These are phyloP conservation scores for Hydrolagus colliei DNA, from an alignment of 2,797 vertebrate species.

Conservation along the genomic window DNA sequence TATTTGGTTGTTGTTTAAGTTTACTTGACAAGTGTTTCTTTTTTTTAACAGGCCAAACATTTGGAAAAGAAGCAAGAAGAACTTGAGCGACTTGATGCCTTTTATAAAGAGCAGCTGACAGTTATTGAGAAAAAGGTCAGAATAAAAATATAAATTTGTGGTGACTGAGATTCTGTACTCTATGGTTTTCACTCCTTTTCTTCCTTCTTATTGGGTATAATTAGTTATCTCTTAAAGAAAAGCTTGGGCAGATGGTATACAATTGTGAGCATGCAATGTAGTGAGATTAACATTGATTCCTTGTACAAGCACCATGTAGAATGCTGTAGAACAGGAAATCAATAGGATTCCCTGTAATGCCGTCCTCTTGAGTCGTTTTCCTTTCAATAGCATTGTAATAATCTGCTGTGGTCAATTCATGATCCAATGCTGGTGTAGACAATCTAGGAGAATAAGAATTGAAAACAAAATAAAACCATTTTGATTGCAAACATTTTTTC, in stretches of 20 bases:
- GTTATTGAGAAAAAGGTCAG: slow-evolving; percentile 78
- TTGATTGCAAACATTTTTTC: too few species aligned
- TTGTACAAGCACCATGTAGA: slow-evolving; percentile 2
- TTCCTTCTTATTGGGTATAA: background rate
- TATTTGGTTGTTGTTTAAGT: background rate
- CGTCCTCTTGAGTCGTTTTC: background rate
- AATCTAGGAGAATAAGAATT: too few species aligned
- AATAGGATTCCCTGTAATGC: slow-evolving; percentile 20
- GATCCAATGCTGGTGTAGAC: too few species aligned
- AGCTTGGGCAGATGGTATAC: background rate
- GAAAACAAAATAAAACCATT: too few species aligned
- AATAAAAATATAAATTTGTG: slow-evolving; percentile 17
- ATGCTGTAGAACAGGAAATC: slow-evolving; percentile 29
- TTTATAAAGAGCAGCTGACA: slow-evolving; percentile 79
- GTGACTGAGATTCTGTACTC: background rate
- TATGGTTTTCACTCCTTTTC: too few species aligned
- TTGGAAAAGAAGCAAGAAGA: slow-evolving; percentile 73
- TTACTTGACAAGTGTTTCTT: slow-evolving; percentile 17
- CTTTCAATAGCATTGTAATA: slow-evolving; percentile 23
- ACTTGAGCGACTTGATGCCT: slow-evolving; percentile 63
- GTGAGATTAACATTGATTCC: slow-evolving; percentile 22
- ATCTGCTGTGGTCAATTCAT: background rate
- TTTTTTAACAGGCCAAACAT: slow-evolving; percentile 58
- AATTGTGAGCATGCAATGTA: background rate
- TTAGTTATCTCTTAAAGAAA: slow-evolving; percentile 6